Conservation (phyloP, 2,797 vertebrate genomes). For the Tinamus major region DNA sequence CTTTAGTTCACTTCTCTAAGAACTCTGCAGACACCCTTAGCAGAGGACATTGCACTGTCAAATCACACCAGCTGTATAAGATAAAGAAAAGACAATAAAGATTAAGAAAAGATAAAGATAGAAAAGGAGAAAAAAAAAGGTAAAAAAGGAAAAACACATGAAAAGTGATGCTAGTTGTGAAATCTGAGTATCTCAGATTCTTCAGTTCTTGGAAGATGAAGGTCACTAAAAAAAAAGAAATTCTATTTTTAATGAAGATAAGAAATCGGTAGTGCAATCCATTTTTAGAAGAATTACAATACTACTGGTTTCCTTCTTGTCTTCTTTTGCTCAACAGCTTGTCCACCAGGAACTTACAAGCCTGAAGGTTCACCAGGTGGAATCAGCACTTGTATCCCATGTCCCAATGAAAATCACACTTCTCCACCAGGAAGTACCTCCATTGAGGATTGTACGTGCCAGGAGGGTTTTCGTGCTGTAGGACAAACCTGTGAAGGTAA, state of each 20-base stretch:
- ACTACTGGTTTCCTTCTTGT: not conserved
- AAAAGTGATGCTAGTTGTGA: not conserved
- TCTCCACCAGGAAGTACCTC: conserved; percentile 93
- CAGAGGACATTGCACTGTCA: not conserved
- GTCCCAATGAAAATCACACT: conserved; percentile 89
- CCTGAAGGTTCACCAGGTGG: conserved; percentile 91
- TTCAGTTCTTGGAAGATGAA: not conserved
- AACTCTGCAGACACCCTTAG: not conserved
- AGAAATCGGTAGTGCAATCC: not conserved
- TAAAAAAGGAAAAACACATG: not conserved
- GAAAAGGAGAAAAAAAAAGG: not conserved
- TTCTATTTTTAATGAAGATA: not conserved
- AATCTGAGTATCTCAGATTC: not conserved
- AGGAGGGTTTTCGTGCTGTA: conserved; percentile 83
- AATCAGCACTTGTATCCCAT: conserved; percentile 86
- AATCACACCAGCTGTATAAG: not conserved
- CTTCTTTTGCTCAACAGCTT: conserved; percentile 80
- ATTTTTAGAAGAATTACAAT: not conserved
- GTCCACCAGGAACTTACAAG: conserved; percentile 93
- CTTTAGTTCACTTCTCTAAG: not conserved
- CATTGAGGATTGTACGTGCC: conserved; percentile 88
- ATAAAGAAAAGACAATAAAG: too few relatives aligned
- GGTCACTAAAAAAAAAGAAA: not conserved
- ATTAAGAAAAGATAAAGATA: not conserved
- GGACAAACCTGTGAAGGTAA: conserved; percentile 89